Evolutionary conservation across 2,113 vertebrate species (phyloP).

Genomic region (Morone saxatilis): DNA sequence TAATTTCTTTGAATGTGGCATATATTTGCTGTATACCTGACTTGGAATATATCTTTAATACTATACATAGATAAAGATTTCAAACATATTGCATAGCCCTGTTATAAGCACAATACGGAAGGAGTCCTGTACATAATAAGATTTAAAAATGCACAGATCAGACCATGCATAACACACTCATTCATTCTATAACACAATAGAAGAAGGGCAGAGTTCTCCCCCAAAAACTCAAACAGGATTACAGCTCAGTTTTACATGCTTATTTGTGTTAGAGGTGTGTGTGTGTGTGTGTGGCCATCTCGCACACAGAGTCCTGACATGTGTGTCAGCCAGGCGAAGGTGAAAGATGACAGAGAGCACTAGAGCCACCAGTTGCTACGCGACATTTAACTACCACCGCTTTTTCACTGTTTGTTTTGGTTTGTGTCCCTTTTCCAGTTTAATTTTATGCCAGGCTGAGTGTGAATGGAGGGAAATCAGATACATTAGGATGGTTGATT

Average conservation of each 20-base stretch:
- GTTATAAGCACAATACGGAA: not conserved
- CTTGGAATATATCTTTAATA: not conserved
- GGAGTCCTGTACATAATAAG: not conserved
- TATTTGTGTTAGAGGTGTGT: not conserved
- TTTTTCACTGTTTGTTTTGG: constrained; percentile 29
- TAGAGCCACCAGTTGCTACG: constrained; percentile 74
- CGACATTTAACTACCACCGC: constrained; percentile 42
- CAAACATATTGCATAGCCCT: not conserved
- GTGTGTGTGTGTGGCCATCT: constrained; percentile 4
- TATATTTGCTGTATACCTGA: not conserved
- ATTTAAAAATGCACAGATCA: constrained; percentile 14
- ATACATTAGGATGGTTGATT: constrained; percentile 6
- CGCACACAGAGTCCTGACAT: constrained; percentile 16
- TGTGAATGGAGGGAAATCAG: constrained; percentile 35
- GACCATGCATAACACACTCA: not conserved
- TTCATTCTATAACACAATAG: constrained; percentile 33
- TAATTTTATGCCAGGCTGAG: constrained; percentile 33
- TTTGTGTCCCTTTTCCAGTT: constrained; percentile 10
- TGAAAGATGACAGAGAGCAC: constrained; percentile 61
- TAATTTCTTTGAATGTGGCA: not conserved
- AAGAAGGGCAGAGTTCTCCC: constrained; percentile 12
- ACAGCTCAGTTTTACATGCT: constrained; percentile 20
- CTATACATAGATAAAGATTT: not conserved
- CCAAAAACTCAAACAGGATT: constrained; percentile 25
- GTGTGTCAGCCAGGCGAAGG: constrained; percentile 40